Evolutionary conservation across 2,113 vertebrate genomes (phyloP), one percentile per base, ranked within the genome.

Genomic region (Struthidea cinerea): DNA sequence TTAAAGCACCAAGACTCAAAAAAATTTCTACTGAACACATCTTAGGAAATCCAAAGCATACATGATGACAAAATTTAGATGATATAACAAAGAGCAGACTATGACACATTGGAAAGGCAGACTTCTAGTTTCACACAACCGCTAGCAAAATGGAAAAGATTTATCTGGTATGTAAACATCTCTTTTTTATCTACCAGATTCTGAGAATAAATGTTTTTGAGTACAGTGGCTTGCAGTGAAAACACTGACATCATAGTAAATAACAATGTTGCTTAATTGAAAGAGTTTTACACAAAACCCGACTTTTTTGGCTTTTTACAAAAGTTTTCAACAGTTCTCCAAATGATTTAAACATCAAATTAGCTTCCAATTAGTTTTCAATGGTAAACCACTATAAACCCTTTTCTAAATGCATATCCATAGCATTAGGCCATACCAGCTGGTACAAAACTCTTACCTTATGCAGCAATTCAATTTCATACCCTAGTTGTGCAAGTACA

Each of bases 401-500:
- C n/a, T 65, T 57, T 69, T 42, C 59, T 77, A 57, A 74, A 86
- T 67, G 33, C 17, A 56, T 5, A 14, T 50, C 35, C 47, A n/a
- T 11, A 53, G 56, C 21, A 53, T 64, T 56, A 86, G n/a, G 46
- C 96, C 96, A 97, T 97, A 61, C 46, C 84, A 74, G n/a, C 44
- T 92, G 76, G 17, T 93, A 78, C 47, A 81, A 37, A 95, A 93
- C 56, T 94, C 97, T 97, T 73, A 99, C 99, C 98, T 97, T 98
- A 78, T 99, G 98, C 33, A 99, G 97, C 32, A 99, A 95, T 82
- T 99, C 95, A 56, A 99, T 98, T 16, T 99, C 97, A 98, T 98
- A 99, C n/a, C 98, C 98, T 84, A 98, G 97, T 94, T 99, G 99
- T 97, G 97, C 98, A 77, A 99, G 97, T 52, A 98, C 98, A 91